phyloP scores from a whole-genome alignment of 2,113 vertebrate genomes.

The Eurystomus gularis region DNA sequence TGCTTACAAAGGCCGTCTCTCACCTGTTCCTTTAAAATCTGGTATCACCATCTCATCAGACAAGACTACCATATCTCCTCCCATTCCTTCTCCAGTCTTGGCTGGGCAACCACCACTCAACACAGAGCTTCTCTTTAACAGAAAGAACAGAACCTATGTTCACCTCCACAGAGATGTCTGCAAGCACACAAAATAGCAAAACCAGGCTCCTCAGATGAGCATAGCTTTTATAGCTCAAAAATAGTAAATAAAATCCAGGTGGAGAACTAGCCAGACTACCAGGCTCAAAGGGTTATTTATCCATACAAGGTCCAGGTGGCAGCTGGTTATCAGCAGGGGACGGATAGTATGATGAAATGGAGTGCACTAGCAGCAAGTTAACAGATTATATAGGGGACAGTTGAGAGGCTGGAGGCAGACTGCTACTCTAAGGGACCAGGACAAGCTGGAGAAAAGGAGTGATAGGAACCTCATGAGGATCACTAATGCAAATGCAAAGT shows the following conservation, averaged over 20 bases:
- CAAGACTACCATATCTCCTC: not conserved
- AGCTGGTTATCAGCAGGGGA: not conserved
- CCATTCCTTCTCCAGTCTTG: not conserved
- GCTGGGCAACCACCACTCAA: not conserved
- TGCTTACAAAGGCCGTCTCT: accelerated
- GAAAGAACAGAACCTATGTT: not conserved
- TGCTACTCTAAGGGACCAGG: not conserved
- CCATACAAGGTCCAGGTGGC: not conserved
- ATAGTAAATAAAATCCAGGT: not conserved
- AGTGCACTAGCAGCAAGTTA: not conserved
- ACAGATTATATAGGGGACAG: accelerated
- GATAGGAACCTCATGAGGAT: not conserved
- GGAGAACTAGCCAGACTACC: not conserved
- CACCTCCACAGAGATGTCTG: not conserved
- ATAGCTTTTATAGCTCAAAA: not conserved
- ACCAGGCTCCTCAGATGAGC: not conserved
- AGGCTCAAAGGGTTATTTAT: not conserved
- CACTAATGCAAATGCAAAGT: not conserved
- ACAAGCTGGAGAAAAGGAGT: not conserved
- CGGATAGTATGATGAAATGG: not conserved
- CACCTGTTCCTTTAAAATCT: not conserved
- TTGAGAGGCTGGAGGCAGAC: not conserved
- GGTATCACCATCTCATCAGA: not conserved
- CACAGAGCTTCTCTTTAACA: not conserved
- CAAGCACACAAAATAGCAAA: not conserved